A percentile compares a stretch with the other conserved stretches of the same genome.
Evolutionary conservation across 92 coral and sea anemone genomes (phyloP).

Genomic region (Heliopora coerulea): DNA sequence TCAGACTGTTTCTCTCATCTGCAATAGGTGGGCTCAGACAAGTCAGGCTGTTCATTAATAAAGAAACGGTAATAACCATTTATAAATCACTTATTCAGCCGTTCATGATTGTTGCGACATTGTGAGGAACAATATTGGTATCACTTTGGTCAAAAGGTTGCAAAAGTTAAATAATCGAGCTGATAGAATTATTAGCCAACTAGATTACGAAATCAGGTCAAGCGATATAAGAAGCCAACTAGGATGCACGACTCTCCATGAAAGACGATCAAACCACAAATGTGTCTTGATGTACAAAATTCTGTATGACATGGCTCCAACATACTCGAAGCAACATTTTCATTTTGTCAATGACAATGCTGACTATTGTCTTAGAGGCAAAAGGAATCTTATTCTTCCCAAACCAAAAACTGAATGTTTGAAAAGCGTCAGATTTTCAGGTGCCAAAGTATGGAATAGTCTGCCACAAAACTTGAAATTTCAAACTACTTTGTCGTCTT

Average conservation of each 20-base stretch:
- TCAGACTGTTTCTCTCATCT: no score
- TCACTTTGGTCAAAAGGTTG: background rate
- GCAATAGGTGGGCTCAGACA: no score
- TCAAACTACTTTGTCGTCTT: no score
- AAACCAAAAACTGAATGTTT: background rate
- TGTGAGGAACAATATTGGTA: background rate
- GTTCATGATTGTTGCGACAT: background rate
- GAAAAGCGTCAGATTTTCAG: background rate
- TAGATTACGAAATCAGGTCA: background rate
- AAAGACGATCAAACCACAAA: background rate
- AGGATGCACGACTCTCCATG: background rate
- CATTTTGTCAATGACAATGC: background rate
- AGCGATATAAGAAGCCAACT: background rate
- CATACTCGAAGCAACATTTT: background rate
- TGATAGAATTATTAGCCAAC: background rate
- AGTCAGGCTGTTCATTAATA: no score
- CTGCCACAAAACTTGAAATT: no score
- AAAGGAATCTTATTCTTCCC: background rate
- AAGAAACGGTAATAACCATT: no score
- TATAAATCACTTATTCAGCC: conserved; percentile 5
- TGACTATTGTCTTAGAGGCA: background rate
- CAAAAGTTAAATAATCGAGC: conserved; percentile 5
- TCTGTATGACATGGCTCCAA: background rate
- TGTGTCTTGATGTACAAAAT: background rate
- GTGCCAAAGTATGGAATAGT: background rate